These are phyloP conservation scores for Bovichtus variegatus DNA, from an alignment of 2,797 vertebrate species.

Conservation along the genomic window DNA sequence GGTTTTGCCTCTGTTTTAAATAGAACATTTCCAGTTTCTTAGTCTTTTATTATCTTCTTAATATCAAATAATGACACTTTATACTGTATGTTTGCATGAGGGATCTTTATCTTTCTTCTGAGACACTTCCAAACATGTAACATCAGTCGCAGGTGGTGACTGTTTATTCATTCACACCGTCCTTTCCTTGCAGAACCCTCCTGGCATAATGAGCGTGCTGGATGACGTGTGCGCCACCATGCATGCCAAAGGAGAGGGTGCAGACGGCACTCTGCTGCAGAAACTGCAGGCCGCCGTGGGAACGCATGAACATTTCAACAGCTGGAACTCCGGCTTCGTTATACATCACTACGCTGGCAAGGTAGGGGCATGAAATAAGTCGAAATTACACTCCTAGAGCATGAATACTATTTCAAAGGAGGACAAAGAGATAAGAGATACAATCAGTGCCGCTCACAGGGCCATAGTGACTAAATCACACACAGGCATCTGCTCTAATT, in stretches of 20 bases:
- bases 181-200: slow-evolving; percentile 87
- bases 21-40: neutral
- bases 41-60: neutral
- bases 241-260: slow-evolving; percentile 94
- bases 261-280: slow-evolving; percentile 93
- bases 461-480: no score
- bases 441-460: no score
- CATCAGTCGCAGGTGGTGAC: neutral
- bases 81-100: neutral
- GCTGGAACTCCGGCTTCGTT: slow-evolving; percentile 93
- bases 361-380: slow-evolving; percentile 72
- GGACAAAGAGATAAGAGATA: no score
- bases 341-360: slow-evolving; percentile 98
- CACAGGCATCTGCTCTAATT: no score
- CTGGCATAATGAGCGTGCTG: slow-evolving; percentile 96
- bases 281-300: slow-evolving; percentile 94
- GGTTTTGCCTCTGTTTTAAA: neutral
- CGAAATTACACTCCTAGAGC: neutral
- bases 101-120: neutral
- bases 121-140: neutral
- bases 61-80: slow-evolving; percentile 1
- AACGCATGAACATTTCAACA: slow-evolving; percentile 96
- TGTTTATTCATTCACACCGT: neutral
- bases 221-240: slow-evolving; percentile 98
- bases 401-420: neutral